phyloP scores from a whole-genome alignment of 1,140 invertebrate genomes.

The Drosophila pseudoobscura region DNA sequence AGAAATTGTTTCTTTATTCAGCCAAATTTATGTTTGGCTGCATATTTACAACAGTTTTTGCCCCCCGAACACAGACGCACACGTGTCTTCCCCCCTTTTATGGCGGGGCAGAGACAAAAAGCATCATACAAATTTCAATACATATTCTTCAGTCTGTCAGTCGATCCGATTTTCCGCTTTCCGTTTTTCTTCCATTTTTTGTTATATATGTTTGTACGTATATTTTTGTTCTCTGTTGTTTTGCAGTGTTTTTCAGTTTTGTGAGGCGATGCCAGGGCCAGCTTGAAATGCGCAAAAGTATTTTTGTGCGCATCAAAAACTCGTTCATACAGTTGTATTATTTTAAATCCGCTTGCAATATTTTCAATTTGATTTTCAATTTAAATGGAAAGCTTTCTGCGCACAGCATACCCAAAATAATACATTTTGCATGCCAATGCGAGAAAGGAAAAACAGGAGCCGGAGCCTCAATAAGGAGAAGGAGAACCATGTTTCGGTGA shows the following conservation, averaged over 20 bases:
- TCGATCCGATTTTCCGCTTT: constrained; percentile 24
- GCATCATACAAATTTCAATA: constrained; percentile 61
- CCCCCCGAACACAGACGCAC: constrained; percentile 4
- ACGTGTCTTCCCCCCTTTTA: background rate
- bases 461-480: background rate
- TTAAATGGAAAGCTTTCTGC: constrained; percentile 67
- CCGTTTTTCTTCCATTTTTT: constrained; percentile 19
- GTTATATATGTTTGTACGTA: constrained; percentile 8
- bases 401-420: constrained; percentile 26
- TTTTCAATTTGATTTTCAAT: constrained; percentile 77
- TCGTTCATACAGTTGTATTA: constrained; percentile 57
- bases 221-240: constrained; percentile 20
- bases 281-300: constrained; percentile 66
- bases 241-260: constrained; percentile 10
- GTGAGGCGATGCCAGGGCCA: constrained; percentile 16
- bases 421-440: constrained; percentile 42
- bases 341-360: constrained; percentile 79
- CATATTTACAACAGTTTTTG: constrained; percentile 54
- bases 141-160: constrained; percentile 26
- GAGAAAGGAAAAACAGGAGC: background rate
- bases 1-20: constrained; percentile 70
- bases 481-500: background rate
- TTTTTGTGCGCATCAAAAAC: constrained; percentile 69
- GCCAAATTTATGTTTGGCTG: constrained; percentile 54
- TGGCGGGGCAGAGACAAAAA: constrained; percentile 42